A percentile compares a stretch with the other conserved stretches of the same genome.
These are phyloP conservation scores for Brachionus sp. DNA, from an alignment of 1,140 invertebrate genomes.

Conservation along the genomic window DNA sequence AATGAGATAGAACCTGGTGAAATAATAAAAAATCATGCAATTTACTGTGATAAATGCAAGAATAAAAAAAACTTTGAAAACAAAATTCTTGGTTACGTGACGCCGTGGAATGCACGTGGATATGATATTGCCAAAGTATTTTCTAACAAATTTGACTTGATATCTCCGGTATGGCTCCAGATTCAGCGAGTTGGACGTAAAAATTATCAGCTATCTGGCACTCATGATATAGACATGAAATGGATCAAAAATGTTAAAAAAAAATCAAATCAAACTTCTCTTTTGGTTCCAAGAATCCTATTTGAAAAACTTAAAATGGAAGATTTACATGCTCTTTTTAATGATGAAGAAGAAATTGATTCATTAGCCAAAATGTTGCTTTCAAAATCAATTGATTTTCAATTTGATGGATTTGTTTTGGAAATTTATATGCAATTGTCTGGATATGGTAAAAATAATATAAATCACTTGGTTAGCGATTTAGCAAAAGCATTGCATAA, in stretches of 20 bases:
- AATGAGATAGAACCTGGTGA: neutral
- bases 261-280: constrained; percentile 47
- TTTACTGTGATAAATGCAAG: neutral
- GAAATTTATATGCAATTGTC: constrained; percentile 82
- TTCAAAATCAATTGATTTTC: neutral
- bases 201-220: constrained; percentile 60
- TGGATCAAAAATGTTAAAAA: constrained; percentile 63
- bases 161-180: constrained; percentile 92
- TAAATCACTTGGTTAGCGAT: constrained; percentile 39
- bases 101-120: constrained; percentile 81
- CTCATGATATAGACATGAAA: constrained; percentile 68
- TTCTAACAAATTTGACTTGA: constrained; percentile 78
- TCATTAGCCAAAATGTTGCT: constrained; percentile 49
- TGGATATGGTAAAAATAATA: constrained; percentile 63
- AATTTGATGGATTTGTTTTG: constrained; percentile 78
- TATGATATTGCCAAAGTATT: constrained; percentile 88
- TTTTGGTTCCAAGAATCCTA: constrained; percentile 61
- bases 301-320: constrained; percentile 59
- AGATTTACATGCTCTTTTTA: constrained; percentile 46
- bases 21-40: constrained; percentile 8
- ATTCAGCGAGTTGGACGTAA: constrained; percentile 65
- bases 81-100: constrained; percentile 42
- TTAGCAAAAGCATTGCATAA: neutral
- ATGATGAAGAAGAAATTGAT: constrained; percentile 51
- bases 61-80: neutral